Conservation (phyloP, 2,888 invertebrate genomes). For the Schrankia costaestrigalis region DNA sequence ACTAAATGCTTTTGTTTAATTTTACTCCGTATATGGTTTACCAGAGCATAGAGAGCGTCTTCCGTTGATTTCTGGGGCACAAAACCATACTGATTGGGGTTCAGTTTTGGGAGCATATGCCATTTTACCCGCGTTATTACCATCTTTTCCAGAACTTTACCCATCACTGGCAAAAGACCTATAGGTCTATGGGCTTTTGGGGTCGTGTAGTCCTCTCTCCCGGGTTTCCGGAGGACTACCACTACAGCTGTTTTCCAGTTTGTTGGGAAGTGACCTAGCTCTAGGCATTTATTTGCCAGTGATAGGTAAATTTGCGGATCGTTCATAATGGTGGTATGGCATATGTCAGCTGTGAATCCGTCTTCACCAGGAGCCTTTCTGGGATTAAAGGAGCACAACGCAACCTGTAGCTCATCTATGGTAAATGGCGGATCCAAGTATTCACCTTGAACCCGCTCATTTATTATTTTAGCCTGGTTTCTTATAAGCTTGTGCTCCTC, state of each 20-base stretch:
- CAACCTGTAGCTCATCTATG: background rate
- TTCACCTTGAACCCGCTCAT: background rate
- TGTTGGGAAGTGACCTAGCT: background rate
- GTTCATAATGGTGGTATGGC: background rate
- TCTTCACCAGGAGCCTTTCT: background rate
- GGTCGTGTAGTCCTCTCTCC: background rate
- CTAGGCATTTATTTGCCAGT: background rate
- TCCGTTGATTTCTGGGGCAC: conserved; percentile 14
- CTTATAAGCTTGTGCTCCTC: background rate
- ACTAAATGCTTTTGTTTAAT: background rate
- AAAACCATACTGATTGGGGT: conserved; percentile 14
- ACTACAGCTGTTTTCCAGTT: background rate
- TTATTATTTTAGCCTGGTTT: background rate
- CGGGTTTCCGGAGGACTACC: background rate
- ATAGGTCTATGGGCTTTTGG: background rate
- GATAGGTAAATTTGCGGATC: background rate
- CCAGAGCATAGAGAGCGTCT: conserved; percentile 8
- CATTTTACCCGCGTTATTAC: background rate
- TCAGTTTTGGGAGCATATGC: background rate
- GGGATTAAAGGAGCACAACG: background rate
- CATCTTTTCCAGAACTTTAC: background rate
- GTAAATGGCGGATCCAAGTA: background rate
- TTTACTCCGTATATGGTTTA: background rate
- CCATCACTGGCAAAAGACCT: background rate
- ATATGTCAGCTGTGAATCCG: background rate